Conservation (phyloP, 2,113 vertebrate species). For the Phoxinus phoxinus region DNA sequence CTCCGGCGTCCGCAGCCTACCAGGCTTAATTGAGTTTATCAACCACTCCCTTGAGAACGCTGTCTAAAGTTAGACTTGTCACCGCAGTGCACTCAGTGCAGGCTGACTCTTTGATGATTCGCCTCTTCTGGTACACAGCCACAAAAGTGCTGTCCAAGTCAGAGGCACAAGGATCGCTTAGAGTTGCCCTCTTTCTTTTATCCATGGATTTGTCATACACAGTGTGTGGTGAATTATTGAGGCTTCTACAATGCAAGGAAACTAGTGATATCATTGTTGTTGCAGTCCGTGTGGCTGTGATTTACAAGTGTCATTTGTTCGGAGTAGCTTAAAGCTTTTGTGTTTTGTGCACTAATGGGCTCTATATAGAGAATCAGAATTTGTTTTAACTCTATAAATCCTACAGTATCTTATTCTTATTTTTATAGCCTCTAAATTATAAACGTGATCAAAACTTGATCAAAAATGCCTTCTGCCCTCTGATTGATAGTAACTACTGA, state of each 20-base stretch:
- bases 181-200: constrained; percentile 37
- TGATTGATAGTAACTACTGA: no score
- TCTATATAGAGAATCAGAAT: background rate
- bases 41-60: constrained; percentile 65
- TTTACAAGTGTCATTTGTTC: constrained; percentile 53
- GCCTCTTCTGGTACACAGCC: constrained; percentile 48
- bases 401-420: background rate
- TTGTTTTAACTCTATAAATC: background rate
- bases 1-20: constrained; percentile 50
- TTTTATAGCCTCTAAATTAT: background rate
- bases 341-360: constrained; percentile 37
- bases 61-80: constrained; percentile 71
- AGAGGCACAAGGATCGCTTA: constrained; percentile 2
- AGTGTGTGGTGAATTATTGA: constrained; percentile 32
- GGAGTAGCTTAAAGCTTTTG: constrained; percentile 48
- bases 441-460: no score
- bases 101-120: constrained; percentile 66
- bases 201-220: constrained; percentile 23
- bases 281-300: constrained; percentile 54
- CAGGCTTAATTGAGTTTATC: constrained; percentile 74
- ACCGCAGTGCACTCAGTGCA: constrained; percentile 49
- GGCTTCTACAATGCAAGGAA: constrained; percentile 49
- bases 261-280: constrained; percentile 55
- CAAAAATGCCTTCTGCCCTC: no score
- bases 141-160: constrained; percentile 48